Evolutionary conservation across 2,797 vertebrate species (phyloP), one percentile per base, ranked within the genome.

Genomic region (Lithobates sylvaticus): DNA sequence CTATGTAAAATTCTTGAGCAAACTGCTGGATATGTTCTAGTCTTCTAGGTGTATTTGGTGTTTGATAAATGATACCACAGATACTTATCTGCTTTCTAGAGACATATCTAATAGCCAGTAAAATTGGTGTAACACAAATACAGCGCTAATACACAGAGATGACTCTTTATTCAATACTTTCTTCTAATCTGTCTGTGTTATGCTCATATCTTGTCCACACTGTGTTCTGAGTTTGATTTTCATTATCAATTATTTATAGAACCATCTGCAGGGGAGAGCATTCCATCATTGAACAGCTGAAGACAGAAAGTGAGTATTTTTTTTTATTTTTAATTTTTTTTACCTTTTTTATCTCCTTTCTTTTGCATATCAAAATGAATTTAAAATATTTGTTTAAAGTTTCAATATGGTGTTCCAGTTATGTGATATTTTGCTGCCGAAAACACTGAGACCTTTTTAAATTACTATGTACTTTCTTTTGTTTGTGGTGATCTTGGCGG

Each of bases 201-300:
- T 50, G 69, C 15, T 26, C 16, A 58, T 10, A 58, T 21, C 68
- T 10, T 42, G 42, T 7, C 36, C 23, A 15, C 23, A 27, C 4
- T 65, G 5, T 73, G 10, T 58, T 39, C 61, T 69, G 15, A 78
- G 29, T 36, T 12, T 47, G 65, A 64, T 5, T 36, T 42, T 78
- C 13, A 0, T 61, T 32, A 27, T 93, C 76, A 64, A 50, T 88
- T 89, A 81, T 90, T 91, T 94, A 80, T 90, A 99, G 98, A 91
- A 99, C 98, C 73, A 99, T 99, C 95, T 97, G 95, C 91, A 91
- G 97, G 91, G 98, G 98, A 89, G 98, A 99, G 16, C 93, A 94
- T 90, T 97, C 98, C n/a, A 99, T 99, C 92, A 94, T 99, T 89
- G 96, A 94, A n/a, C 97, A 98, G 91, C 91, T 99, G 85, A 96